A percentile compares a stretch with the other conserved stretches of the same genome.
Evolutionary conservation across 2,113 vertebrate genomes (phyloP).

Genomic region (Climacteris rufus): DNA sequence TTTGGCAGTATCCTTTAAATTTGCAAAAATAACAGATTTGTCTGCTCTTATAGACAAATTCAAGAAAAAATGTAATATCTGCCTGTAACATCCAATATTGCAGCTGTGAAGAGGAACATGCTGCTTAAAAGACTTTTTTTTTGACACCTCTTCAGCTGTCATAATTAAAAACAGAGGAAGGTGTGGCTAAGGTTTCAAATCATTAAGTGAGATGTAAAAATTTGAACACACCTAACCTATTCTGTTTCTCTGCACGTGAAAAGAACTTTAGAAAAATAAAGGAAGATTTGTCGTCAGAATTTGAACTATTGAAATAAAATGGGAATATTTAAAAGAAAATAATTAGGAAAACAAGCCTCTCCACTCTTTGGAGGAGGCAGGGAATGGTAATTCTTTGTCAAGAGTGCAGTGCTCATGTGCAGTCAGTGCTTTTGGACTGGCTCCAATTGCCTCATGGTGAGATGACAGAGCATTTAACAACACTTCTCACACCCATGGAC

Average conservation of each 20-base stretch:
- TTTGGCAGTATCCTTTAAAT: neutral
- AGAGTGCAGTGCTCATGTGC: neutral
- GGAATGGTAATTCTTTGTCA: neutral
- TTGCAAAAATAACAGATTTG: neutral
- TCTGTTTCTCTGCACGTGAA: fast-evolving
- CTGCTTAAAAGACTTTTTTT: neutral
- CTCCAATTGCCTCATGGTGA: neutral
- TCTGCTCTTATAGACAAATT: neutral
- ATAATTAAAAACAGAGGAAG: neutral
- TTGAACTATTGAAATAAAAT: neutral
- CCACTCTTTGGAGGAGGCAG: neutral
- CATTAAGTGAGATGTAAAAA: neutral
- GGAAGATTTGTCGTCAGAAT: neutral
- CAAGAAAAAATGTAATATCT: neutral
- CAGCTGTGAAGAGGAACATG: neutral
- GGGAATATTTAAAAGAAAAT: neutral
- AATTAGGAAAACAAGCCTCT: neutral
- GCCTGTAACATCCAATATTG: neutral
- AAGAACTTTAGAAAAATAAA: neutral
- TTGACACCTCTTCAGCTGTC: neutral
- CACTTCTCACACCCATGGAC: neutral
- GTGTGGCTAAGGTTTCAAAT: neutral
- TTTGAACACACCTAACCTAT: neutral
- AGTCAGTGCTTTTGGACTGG: neutral
- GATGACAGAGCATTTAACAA: neutral